Evolutionary conservation across 23 tunicate species (phyloP), one percentile per base, ranked within the genome.

Genomic region (Halocynthia aurantium): DNA sequence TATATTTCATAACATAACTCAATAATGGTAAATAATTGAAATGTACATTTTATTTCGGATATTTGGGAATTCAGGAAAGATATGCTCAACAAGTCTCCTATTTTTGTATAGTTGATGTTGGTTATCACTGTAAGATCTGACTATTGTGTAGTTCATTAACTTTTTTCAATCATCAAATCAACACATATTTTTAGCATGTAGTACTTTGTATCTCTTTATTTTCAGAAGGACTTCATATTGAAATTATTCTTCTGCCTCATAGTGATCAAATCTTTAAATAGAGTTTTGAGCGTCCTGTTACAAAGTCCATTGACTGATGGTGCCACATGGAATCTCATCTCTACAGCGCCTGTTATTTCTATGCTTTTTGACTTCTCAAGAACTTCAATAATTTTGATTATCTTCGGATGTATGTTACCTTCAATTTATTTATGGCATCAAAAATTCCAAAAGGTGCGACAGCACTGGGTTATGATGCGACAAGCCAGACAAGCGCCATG

Each of bases 191-290:
- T 67, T 67, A 18, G 22, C 22, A 15, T 15, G 20, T 49, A 49
- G 12, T 50, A 75, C 21, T 75, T 55, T 15, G 54, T 73, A 10
- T n/a, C 54, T 64, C 15, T 83, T 21, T 5, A 75, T 75, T 83
- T n/a, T 5, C 77, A 84, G 87, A 67, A 76, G 56, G 87, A 84
- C 51, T 54, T 76, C n/a, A 55, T 70, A 7, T 15, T 73, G 20
- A 84, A 84, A 76, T 52, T 67, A 7, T 15, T 8, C 31, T 49
- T 84, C 18, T 84, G 71, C 60, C 55, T 84, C 61, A 52, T 67
- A 12, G 69, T 68, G 20, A 75, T 77, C 56, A 70, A 77, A 50
- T 7, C 40, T 6, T 69, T 76, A 2, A 57, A 76, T 13, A 19
- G 82, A 76, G 5, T 84, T 18, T 69, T 51, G 53, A 52, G 22